Evolutionary conservation across 1,140 invertebrate genomes (phyloP).

Genomic region (Nymphalis io): DNA sequence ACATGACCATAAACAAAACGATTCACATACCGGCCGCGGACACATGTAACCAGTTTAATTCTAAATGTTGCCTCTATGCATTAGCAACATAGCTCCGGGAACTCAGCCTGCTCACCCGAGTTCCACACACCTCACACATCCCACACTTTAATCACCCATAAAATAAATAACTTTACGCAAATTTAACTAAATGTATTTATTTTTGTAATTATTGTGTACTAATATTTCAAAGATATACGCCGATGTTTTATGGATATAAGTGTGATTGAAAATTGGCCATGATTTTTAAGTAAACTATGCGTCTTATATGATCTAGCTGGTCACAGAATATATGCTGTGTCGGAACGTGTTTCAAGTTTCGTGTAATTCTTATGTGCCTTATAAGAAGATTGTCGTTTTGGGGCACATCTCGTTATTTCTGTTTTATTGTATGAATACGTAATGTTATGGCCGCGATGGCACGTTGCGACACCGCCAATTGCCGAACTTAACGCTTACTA

Average conservation of each 20-base stretch:
- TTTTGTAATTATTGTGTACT: no score
- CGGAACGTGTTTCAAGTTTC: slow-evolving; percentile 35
- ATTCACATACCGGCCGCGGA: slow-evolving; percentile 22
- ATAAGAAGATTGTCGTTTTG: slow-evolving; percentile 52
- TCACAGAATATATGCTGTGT: background rate
- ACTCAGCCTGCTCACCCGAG: slow-evolving; percentile 10
- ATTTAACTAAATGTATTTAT: no score
- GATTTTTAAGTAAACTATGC: no score
- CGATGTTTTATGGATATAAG: no score
- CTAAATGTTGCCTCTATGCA: slow-evolving; percentile 18
- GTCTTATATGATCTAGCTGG: background rate
- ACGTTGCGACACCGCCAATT: slow-evolving; percentile 73
- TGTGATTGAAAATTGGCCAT: no score
- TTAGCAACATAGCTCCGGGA: background rate
- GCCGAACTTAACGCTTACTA: slow-evolving; percentile 61
- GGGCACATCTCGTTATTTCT: slow-evolving; percentile 73
- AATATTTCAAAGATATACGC: no score
- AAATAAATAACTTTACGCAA: no score
- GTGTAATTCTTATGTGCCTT: slow-evolving; percentile 39
- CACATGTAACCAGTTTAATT: slow-evolving; percentile 16
- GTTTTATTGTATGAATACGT: slow-evolving; percentile 77
- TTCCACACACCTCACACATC: no score
- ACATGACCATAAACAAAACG: slow-evolving; percentile 27
- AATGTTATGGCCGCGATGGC: slow-evolving; percentile 56
- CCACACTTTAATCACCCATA: no score